Evolutionary conservation across 2,888 invertebrate genomes (phyloP).

Genomic region (Amphipyra berbera): DNA sequence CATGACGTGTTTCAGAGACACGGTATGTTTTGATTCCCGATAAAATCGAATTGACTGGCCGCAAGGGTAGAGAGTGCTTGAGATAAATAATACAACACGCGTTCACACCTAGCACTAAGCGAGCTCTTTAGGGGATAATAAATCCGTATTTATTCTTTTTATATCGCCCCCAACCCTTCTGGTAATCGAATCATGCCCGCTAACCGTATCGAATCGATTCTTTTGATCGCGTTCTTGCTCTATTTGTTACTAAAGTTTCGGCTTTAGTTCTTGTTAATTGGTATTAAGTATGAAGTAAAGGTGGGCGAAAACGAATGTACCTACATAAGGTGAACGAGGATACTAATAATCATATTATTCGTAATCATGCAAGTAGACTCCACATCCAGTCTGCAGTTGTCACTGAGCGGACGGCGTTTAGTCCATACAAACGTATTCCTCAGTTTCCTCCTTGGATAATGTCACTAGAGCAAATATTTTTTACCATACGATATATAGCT

Average conservation of each 20-base stretch:
- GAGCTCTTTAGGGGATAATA: slow-evolving; percentile 87
- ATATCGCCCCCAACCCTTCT: slow-evolving; percentile 81
- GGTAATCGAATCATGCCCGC: slow-evolving; percentile 83
- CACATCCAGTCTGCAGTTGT: too few relatives aligned
- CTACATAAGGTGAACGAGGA: too few relatives aligned
- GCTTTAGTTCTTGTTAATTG: neutral
- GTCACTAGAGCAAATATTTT: too few relatives aligned
- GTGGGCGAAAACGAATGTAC: too few relatives aligned
- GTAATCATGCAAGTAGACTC: too few relatives aligned
- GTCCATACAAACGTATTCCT: too few relatives aligned
- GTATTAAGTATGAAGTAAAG: too few relatives aligned
- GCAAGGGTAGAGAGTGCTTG: slow-evolving; percentile 73
- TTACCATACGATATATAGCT: too few relatives aligned
- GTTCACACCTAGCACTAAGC: slow-evolving; percentile 87
- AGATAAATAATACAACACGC: slow-evolving; percentile 86
- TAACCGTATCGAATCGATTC: slow-evolving; percentile 85
- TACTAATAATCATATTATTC: too few relatives aligned
- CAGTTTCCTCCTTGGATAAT: too few relatives aligned
- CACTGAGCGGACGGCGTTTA: too few relatives aligned
- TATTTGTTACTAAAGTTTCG: slow-evolving; percentile 34
- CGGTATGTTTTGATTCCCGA: slow-evolving; percentile 81
- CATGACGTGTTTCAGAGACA: neutral
- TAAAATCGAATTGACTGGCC: slow-evolving; percentile 85
- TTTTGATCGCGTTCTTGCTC: slow-evolving; percentile 43
- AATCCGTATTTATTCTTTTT: slow-evolving; percentile 90